These are phyloP conservation scores for Daboia siamensis DNA, from an alignment of 2,113 vertebrate genomes.

Conservation along the genomic window DNA sequence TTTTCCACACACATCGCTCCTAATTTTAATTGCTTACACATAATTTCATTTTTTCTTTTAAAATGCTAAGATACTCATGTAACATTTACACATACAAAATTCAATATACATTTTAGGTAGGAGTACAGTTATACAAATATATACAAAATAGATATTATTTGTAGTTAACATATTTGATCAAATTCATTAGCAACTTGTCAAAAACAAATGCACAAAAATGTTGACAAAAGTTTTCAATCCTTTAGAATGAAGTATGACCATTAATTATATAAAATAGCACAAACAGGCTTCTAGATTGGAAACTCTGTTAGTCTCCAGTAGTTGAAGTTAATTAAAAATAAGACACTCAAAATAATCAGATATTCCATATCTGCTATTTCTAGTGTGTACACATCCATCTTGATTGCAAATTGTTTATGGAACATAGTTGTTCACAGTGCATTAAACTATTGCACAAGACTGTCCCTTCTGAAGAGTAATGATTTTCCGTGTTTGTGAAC, in stretches of 20 bases:
- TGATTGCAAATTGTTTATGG: conserved; percentile 61
- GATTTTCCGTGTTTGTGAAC: conserved; percentile 58
- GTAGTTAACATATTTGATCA: conserved; percentile 66
- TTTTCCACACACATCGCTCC: conserved; percentile 38
- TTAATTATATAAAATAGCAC: conserved; percentile 59
- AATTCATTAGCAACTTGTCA: conserved; percentile 61
- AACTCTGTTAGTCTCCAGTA: conserved; percentile 56
- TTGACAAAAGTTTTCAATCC: conserved; percentile 60
- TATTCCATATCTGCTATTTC: conserved; percentile 47
- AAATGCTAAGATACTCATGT: conserved; percentile 61
- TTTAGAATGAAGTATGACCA: conserved; percentile 61
- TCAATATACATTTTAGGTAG: conserved; percentile 62
- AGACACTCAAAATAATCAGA: conserved; percentile 49
- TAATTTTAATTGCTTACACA: conserved; percentile 65
- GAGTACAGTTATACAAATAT: conserved; percentile 72
- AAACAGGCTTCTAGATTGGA: conserved; percentile 55
- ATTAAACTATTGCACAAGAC: conserved; percentile 84
- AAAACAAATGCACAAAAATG: conserved; percentile 62
- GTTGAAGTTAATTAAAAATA: conserved; percentile 50
- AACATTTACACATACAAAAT: conserved; percentile 75
- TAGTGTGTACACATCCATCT: conserved; percentile 38
- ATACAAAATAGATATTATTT: conserved; percentile 72
- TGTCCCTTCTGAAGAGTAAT: conserved; percentile 63
- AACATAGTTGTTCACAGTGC: conserved; percentile 71
- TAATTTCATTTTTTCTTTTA: conserved; percentile 59